Conservation (phyloP, 1,140 invertebrate genomes). For the Eubasilissa regina region DNA sequence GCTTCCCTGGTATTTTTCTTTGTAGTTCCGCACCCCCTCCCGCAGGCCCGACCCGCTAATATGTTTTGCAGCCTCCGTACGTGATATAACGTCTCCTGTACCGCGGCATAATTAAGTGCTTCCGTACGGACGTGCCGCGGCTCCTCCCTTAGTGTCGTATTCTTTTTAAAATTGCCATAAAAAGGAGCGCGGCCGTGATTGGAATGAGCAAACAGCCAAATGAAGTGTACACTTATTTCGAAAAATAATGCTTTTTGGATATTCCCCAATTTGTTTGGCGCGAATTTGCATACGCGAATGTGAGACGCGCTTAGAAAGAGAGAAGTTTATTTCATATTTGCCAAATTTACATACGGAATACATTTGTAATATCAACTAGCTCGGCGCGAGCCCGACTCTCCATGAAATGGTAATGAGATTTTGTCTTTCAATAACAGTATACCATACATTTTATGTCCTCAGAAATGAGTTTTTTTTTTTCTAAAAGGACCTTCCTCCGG, state of each 20-base stretch:
- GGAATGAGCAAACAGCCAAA: conserved; percentile 47
- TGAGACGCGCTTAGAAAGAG: conserved; percentile 31
- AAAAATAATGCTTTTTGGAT: conserved; percentile 16
- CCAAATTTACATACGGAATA: conserved; percentile 43
- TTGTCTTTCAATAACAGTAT: conserved; percentile 35
- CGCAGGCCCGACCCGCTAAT: background rate
- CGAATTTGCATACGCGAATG: conserved; percentile 27
- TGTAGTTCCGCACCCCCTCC: conserved; percentile 13
- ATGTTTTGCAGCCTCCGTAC: conserved; percentile 35
- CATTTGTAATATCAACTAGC: conserved; percentile 46
- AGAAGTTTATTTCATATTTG: conserved; percentile 40
- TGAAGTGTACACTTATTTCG: conserved; percentile 31
- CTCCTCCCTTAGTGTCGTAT: conserved; percentile 28
- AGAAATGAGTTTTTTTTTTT: conserved; percentile 25
- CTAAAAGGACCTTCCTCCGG: background rate
- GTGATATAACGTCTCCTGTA: conserved; percentile 1
- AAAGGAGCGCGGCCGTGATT: conserved; percentile 53
- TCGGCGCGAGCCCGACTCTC: background rate
- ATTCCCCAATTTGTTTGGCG: background rate
- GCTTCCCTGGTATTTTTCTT: conserved; percentile 43
- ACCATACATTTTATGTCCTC: background rate
- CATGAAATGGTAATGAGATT: conserved; percentile 9
- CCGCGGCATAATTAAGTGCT: conserved; percentile 48
- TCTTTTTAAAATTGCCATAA: conserved; percentile 55
- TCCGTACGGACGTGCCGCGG: conserved; percentile 41